Conservation (phyloP, 2,113 vertebrate species). For the Pangasianodon hypophthalmus region DNA sequence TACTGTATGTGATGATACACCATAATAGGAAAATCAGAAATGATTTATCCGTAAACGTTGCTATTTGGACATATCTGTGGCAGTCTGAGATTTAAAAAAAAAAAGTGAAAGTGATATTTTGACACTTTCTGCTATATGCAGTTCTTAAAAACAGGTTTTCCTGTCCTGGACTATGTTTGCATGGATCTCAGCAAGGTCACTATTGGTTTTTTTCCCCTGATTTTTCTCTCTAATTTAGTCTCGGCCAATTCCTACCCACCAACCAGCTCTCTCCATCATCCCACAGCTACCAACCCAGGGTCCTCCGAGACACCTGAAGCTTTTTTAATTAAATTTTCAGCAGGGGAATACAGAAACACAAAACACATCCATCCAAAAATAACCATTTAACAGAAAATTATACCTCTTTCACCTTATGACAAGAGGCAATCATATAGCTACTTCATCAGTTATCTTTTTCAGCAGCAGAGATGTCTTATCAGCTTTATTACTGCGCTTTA, state of each 20-base stretch:
- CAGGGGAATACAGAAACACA: too few species aligned
- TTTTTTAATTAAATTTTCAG: too few species aligned
- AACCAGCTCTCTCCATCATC: not conserved
- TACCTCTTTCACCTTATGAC: too few species aligned
- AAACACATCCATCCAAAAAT: too few species aligned
- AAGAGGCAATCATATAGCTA: too few species aligned
- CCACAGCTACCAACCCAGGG: not conserved
- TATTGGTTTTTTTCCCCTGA: not conserved
- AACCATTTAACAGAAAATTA: too few species aligned
- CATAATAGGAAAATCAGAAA: not conserved
- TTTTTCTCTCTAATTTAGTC: not conserved
- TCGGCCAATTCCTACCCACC: not conserved
- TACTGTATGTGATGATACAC: not conserved
- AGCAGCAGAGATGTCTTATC: too few species aligned
- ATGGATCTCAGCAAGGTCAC: not conserved
- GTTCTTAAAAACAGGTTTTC: not conserved
- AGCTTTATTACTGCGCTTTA: too few species aligned
- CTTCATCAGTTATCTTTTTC: too few species aligned
- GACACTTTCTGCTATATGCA: not conserved
- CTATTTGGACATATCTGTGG: not conserved
- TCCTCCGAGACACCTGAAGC: not conserved
- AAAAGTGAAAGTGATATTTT: not conserved
- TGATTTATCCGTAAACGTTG: not conserved
- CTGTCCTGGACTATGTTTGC: not conserved
- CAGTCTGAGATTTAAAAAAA: not conserved